Evolutionary conservation across 1,140 invertebrate genomes (phyloP), one percentile per base, ranked within the genome.

Genomic region (Drosophila ercepeae): DNA sequence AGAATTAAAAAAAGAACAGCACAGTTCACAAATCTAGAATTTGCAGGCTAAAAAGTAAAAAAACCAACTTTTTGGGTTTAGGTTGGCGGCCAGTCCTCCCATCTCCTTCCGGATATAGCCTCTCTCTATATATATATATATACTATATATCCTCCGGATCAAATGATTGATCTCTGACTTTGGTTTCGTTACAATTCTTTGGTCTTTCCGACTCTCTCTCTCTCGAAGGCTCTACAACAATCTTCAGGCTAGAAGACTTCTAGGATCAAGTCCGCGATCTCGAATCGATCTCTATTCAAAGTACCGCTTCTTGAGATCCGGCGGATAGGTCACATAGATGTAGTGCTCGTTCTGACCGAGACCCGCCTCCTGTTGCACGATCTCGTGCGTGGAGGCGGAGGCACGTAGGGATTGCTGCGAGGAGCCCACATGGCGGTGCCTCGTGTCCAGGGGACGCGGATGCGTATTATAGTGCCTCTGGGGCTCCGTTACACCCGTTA

Each of bases 321-420:
- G 95, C 49, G 96, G 96, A 92, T 97, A 97, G 45, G 95, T 95
- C 60, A 96, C 96, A 91, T 96, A 97, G 71, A 97, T 96, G 91
- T 96, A 97, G 90, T 96, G 95, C 91, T 96, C 92, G 91, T 93
- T 93, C 91, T 93, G 90, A 13, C 82, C 89, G 27, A 83, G 49
- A n/a, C 50, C 74, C 50, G 83, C 61, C 57, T 91, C 89, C 54
- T 82, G 81, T 59, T 91, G 86, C 52, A 91, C 90, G 19, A 91
- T 91, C 58, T 90, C 89, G 57, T 90, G 84, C 49, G 75, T 81
- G 19, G 89, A 90, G 64, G 84, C 72, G 44, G 89, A 90, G 64
- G 71, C 78, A 29, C 89, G 81, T 55, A 90, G 49, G 19, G 89
- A 90, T 81, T 89, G 89, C 75, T 90, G 89, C 27, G 89, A 90